Conservation (phyloP, 2,888 invertebrate species). For the Eilema griseolum region DNA sequence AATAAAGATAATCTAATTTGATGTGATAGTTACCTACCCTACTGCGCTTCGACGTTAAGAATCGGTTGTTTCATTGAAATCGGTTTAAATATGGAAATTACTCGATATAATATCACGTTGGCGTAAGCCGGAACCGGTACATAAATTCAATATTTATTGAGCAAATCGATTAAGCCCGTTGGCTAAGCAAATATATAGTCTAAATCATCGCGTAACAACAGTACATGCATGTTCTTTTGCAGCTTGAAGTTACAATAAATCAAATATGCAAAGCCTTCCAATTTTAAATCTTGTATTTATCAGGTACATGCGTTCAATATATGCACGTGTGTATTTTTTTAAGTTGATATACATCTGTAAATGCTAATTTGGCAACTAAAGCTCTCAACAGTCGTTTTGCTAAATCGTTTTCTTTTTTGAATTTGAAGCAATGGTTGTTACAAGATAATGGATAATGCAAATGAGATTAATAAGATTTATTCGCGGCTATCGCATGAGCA, state of each 20-base stretch:
- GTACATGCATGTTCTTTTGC: neutral
- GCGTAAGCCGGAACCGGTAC: neutral
- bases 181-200: neutral
- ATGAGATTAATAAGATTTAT: slow-evolving; percentile 48
- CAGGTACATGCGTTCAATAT: slow-evolving; percentile 35
- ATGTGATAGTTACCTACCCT: neutral
- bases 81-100: neutral
- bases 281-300: slow-evolving; percentile 29
- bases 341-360: slow-evolving; percentile 41
- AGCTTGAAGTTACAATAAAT: slow-evolving; percentile 37
- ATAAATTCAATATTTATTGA: neutral
- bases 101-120: neutral
- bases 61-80: neutral
- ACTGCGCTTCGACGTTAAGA: neutral
- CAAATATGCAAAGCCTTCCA: slow-evolving; percentile 31
- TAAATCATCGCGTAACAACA: neutral
- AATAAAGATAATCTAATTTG: neutral
- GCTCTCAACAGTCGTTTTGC: slow-evolving; percentile 22
- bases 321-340: slow-evolving; percentile 26
- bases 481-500: slow-evolving; percentile 34
- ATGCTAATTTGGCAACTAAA: slow-evolving; percentile 37
- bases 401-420: slow-evolving; percentile 34
- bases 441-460: slow-evolving; percentile 43
- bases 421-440: slow-evolving; percentile 38
- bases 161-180: neutral